Evolutionary conservation across 2,113 vertebrate genomes (phyloP).

Genomic region (Himantopus leucocephalus): DNA sequence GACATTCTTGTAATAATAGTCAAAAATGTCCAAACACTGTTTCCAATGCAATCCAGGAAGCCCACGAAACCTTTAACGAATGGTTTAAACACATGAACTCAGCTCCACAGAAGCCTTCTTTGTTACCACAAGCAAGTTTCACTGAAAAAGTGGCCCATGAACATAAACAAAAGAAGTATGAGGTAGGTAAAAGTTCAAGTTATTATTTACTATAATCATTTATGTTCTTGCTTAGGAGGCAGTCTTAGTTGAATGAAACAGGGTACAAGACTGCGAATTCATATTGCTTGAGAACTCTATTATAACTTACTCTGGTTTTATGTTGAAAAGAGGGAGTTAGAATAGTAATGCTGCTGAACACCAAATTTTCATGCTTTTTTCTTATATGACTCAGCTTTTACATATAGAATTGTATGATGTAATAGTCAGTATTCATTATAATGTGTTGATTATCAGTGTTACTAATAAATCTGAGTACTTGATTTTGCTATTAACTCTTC

Average conservation of each 20-base stretch:
- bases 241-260: background rate
- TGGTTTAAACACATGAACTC: slow-evolving; percentile 96
- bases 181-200: slow-evolving; percentile 74
- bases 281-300: background rate
- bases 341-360: background rate
- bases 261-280: background rate
- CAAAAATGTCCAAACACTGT: background rate
- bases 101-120: slow-evolving; percentile 87
- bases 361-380: background rate
- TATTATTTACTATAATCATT: background rate
- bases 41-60: slow-evolving; percentile 81
- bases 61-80: slow-evolving; percentile 94
- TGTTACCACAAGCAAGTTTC: slow-evolving; percentile 85
- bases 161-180: slow-evolving; percentile 93
- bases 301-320: background rate
- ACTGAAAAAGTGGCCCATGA: slow-evolving; percentile 94
- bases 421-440: background rate
- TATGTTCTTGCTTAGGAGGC: background rate
- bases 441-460: background rate
- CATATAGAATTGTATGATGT: background rate
- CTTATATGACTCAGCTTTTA: background rate
- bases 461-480: background rate
- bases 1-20: background rate
- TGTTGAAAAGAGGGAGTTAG: background rate
- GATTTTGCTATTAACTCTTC: background rate